Evolutionary conservation across 1,140 invertebrate genomes (phyloP).

Genomic region (Drosophila serrata): DNA sequence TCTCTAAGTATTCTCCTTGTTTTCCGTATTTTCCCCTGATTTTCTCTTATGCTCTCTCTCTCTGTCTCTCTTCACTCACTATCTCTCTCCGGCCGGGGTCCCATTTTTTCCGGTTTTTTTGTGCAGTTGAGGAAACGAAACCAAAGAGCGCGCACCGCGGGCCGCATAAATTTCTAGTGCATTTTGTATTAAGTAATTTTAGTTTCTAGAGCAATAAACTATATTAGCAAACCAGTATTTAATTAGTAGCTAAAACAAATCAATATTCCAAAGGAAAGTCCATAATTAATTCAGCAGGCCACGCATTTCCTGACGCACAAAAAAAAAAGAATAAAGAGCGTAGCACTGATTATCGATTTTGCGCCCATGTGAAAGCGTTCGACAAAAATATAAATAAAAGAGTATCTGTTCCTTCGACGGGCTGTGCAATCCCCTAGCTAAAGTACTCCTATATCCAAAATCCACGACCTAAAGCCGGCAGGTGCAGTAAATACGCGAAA

Average conservation of each 20-base stretch:
- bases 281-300: constrained; percentile 37
- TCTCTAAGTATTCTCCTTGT: constrained; percentile 1
- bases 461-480: neutral
- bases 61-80: constrained; percentile 11
- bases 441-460: neutral
- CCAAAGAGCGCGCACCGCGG: constrained; percentile 57
- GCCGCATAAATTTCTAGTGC: constrained; percentile 60
- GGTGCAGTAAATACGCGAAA: constrained; percentile 16
- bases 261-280: neutral
- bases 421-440: constrained; percentile 47
- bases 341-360: constrained; percentile 63
- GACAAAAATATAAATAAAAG: constrained; percentile 5
- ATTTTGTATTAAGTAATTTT: constrained; percentile 52
- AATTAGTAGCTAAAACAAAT: constrained; percentile 1
- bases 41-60: constrained; percentile 23
- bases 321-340: constrained; percentile 14
- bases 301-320: constrained; percentile 7
- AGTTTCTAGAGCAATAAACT: constrained; percentile 27
- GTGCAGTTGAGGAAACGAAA: constrained; percentile 55
- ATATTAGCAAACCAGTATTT: neutral
- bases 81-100: constrained; percentile 9
- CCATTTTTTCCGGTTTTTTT: constrained; percentile 10
- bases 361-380: constrained; percentile 2
- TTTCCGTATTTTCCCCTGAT: constrained; percentile 4
- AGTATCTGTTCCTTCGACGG: constrained; percentile 4